phyloP scores from a whole-genome alignment of 2,113 vertebrate species.

The Empidonax alnorum region DNA sequence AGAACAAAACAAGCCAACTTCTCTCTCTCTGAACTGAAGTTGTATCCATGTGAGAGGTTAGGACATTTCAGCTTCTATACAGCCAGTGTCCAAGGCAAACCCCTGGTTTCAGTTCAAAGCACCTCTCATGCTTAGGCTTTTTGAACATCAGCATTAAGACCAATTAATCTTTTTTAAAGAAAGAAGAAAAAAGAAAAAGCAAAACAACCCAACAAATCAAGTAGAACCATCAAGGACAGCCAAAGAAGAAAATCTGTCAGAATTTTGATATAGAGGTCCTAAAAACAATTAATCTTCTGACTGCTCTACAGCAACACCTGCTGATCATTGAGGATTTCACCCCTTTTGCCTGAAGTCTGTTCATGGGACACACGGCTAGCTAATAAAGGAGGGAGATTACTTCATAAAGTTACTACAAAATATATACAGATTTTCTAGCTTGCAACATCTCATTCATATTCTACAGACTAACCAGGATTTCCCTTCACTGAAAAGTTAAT shows the following conservation, averaged over 20 bases:
- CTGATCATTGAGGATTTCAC: slow-evolving; percentile 34
- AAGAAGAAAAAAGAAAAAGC: neutral
- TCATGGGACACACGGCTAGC: neutral
- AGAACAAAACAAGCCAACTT: too few relatives aligned
- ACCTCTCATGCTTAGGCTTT: neutral
- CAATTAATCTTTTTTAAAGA: neutral
- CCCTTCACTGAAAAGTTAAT: neutral
- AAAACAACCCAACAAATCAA: neutral
- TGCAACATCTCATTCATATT: neutral
- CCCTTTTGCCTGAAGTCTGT: neutral
- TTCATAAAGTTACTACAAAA: neutral
- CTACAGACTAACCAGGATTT: neutral
- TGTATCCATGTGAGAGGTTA: neutral
- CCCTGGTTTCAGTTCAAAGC: neutral
- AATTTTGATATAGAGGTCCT: neutral
- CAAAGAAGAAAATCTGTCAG: neutral
- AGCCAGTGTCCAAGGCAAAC: neutral
- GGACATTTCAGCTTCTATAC: neutral
- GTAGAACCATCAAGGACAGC: neutral
- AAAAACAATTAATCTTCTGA: neutral
- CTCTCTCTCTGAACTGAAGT: neutral
- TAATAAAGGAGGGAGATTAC: neutral
- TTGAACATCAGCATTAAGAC: neutral
- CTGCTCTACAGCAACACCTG: slow-evolving; percentile 58
- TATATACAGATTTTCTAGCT: neutral